Conservation (phyloP, 2,888 invertebrate genomes). For the Caenorhabditis sulstoni region DNA sequence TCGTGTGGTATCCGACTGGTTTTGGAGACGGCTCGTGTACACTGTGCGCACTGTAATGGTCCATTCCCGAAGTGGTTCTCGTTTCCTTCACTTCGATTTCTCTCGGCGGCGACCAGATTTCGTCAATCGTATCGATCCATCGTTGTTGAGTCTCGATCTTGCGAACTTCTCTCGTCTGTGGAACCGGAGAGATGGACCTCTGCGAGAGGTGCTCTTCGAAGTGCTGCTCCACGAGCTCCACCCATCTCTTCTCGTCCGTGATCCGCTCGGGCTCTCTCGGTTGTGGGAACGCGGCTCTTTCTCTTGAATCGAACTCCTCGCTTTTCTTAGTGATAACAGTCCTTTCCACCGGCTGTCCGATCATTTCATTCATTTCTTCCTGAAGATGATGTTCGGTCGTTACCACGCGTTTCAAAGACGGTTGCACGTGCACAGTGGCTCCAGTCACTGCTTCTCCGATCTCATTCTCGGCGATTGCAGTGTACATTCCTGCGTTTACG, state of each 20-base stretch:
- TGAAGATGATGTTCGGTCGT: conserved; percentile 59
- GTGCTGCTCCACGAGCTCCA: conserved; percentile 61
- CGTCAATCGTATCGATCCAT: conserved; percentile 67
- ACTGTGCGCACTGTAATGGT: conserved; percentile 60
- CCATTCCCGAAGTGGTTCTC: conserved; percentile 45
- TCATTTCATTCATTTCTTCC: conserved; percentile 53
- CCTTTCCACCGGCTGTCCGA: conserved; percentile 51
- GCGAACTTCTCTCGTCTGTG: conserved; percentile 49
- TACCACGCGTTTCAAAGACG: conserved; percentile 29
- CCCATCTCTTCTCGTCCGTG: conserved; percentile 65
- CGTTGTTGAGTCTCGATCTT: conserved; percentile 62
- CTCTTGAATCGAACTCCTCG: conserved; percentile 40
- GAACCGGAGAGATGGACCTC: conserved; percentile 64
- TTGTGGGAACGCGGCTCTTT: conserved; percentile 50
- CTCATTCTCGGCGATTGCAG: conserved; percentile 91
- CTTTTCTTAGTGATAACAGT: conserved; percentile 48
- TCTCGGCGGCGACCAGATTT: conserved; percentile 56
- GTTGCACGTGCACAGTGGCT: conserved; percentile 85
- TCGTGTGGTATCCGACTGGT: conserved; percentile 45
- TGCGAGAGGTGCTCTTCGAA: conserved; percentile 66
- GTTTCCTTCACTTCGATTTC: conserved; percentile 55
- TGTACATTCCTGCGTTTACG: conserved; percentile 84
- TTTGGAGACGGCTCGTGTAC: conserved; percentile 63
- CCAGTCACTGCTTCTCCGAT: conserved; percentile 92
- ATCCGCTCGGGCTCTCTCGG: conserved; percentile 48